phyloP scores from a whole-genome alignment of 2,888 invertebrate species.

The Buathra laborator region DNA sequence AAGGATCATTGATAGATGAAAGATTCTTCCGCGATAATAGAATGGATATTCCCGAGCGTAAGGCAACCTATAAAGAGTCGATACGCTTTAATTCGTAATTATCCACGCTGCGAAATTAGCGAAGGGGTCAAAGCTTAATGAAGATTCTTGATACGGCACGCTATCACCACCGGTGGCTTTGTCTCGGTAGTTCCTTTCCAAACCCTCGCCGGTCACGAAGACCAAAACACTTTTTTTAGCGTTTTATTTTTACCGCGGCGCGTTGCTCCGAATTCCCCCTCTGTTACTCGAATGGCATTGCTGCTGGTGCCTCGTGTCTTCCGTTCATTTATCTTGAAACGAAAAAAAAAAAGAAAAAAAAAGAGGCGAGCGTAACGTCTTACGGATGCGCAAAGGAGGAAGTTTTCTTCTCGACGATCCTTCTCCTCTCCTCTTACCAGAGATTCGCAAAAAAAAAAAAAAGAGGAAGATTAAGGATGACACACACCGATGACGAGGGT shows the following conservation, averaged over 20 bases:
- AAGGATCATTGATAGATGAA: background rate
- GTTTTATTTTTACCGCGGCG: background rate
- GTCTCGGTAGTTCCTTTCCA: background rate
- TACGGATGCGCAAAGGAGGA: constrained; percentile 1
- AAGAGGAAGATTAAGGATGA: constrained; percentile 36
- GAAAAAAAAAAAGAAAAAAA: background rate
- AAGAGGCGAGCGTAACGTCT: background rate
- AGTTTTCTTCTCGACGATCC: background rate
- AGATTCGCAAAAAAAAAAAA: constrained; percentile 9
- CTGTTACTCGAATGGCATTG: background rate
- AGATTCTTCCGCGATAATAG: background rate
- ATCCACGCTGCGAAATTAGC: background rate
- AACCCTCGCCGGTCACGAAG: background rate
- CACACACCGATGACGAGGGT: background rate
- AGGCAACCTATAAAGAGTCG: background rate
- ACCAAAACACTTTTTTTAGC: background rate
- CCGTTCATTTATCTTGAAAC: constrained; percentile 29
- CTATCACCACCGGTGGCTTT: background rate
- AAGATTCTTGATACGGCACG: constrained; percentile 11
- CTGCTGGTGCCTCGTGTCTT: background rate
- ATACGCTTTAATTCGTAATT: constrained; percentile 6
- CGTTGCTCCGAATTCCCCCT: background rate
- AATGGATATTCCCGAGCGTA: background rate
- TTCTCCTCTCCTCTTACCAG: background rate
- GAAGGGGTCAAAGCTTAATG: background rate